A percentile compares a stretch with the other conserved stretches of the same genome.
These are phyloP conservation scores for Calcarius lapponicus DNA, from an alignment of 2,797 vertebrate genomes.

Conservation along the genomic window DNA sequence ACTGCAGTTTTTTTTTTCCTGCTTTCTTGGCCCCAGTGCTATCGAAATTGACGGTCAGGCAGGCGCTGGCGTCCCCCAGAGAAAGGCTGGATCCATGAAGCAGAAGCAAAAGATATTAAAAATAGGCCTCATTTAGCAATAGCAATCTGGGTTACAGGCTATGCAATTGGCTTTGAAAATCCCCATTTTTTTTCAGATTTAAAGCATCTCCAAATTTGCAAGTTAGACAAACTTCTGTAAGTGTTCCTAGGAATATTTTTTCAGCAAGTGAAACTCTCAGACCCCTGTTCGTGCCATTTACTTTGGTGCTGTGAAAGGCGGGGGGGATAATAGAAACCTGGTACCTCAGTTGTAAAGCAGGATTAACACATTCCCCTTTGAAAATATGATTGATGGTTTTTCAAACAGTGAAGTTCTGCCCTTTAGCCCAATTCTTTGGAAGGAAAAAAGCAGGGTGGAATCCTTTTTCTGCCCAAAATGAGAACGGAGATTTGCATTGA, in stretches of 20 bases:
- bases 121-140: not conserved
- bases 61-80: not conserved
- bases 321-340: not conserved
- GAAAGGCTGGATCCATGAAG: not conserved
- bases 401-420: not conserved
- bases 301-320: not conserved
- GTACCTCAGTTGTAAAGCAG: not conserved
- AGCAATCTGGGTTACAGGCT: not conserved
- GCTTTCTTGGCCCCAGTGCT: not conserved
- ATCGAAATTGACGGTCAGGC: not conserved
- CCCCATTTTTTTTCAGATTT: not conserved
- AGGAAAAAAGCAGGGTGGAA: not conserved
- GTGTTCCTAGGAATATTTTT: not conserved
- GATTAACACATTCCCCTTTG: not conserved
- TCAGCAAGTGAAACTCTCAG: not conserved
- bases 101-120: not conserved
- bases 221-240: not conserved
- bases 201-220: not conserved
- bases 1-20: not conserved
- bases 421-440: not conserved
- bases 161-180: not conserved
- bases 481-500: not conserved
- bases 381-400: not conserved
- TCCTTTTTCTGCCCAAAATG: not conserved
- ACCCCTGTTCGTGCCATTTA: fast-evolving